Conservation (phyloP, 2,797 vertebrate genomes). For the Menidia menidia region DNA sequence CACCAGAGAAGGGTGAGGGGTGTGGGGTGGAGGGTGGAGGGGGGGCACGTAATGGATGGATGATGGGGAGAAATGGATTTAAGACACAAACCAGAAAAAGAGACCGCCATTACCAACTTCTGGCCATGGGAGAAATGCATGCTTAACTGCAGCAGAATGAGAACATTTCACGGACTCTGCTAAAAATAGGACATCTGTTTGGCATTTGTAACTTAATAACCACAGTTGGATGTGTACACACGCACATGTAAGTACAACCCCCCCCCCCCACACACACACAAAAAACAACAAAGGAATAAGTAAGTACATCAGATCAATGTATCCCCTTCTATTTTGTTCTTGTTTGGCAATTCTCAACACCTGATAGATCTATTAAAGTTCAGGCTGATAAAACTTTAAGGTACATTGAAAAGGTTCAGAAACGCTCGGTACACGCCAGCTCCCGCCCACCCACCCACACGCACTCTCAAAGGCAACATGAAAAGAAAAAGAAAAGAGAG, state of each 20-base stretch:
- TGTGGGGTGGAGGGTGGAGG: not conserved
- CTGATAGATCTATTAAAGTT: not conserved
- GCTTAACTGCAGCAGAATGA: conserved; percentile 22
- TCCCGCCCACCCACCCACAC: conserved; percentile 41
- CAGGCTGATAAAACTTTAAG: not conserved
- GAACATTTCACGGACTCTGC: conserved; percentile 21
- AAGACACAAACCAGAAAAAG: conserved; percentile 45
- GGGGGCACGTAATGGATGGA: not conserved
- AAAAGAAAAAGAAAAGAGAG: conserved; percentile 25
- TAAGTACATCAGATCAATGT: conserved; percentile 36
- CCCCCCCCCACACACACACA: conserved; percentile 13
- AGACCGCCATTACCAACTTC: conserved; percentile 38
- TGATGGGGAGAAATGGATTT: conserved; percentile 63
- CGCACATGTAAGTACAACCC: not conserved
- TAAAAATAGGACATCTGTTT: conserved; percentile 70
- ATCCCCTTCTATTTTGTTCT: conserved; percentile 1
- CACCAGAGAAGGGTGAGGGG: conserved; percentile 23
- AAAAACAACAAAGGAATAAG: conserved; percentile 26
- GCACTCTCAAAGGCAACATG: conserved; percentile 20
- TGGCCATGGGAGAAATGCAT: conserved; percentile 45
- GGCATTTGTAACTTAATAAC: conserved; percentile 61
- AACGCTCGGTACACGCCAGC: conserved; percentile 20
- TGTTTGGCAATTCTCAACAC: not conserved
- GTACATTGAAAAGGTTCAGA: not conserved
- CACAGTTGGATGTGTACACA: conserved; percentile 52